These are phyloP conservation scores for Melanotaenia maccullochi DNA, from an alignment of 2,797 vertebrate genomes.

Conservation along the genomic window DNA sequence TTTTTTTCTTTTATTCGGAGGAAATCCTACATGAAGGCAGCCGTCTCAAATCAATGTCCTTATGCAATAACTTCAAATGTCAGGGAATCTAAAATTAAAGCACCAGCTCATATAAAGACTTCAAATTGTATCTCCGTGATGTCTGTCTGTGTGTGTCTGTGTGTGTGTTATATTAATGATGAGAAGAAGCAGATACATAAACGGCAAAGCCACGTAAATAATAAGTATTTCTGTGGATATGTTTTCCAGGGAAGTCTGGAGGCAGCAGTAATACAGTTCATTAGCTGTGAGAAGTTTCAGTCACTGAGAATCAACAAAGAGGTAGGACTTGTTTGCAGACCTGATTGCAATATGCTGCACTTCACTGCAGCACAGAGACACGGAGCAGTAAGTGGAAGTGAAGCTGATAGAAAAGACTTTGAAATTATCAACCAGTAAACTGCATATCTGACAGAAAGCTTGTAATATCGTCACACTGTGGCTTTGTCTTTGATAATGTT, in stretches of 20 bases:
- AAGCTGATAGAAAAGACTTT: background rate
- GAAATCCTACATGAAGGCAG: conserved; percentile 49
- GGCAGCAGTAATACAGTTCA: conserved; percentile 39
- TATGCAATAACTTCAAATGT: conserved; percentile 59
- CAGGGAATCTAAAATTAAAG: conserved; percentile 46
- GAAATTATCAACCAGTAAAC: background rate
- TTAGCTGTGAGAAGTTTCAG: conserved; percentile 50
- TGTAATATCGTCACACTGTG: background rate
- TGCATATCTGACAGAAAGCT: background rate
- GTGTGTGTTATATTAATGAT: background rate
- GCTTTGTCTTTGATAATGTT: background rate
- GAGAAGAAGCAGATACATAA: conserved; percentile 12
- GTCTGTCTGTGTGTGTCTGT: background rate
- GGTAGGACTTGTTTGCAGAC: conserved; percentile 48
- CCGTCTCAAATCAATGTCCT: conserved; percentile 48
- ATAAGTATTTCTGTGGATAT: conserved; percentile 42
- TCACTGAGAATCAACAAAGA: conserved; percentile 38
- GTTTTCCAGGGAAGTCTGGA: conserved; percentile 34
- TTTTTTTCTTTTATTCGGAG: conserved; percentile 45
- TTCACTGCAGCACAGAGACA: background rate
- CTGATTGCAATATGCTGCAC: background rate
- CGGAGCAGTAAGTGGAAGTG: background rate
- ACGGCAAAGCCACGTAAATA: conserved; percentile 9
- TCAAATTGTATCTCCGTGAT: conserved; percentile 21
- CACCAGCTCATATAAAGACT: conserved; percentile 22